Conservation (phyloP, 1,140 invertebrate species). For the Periplaneta americana region DNA sequence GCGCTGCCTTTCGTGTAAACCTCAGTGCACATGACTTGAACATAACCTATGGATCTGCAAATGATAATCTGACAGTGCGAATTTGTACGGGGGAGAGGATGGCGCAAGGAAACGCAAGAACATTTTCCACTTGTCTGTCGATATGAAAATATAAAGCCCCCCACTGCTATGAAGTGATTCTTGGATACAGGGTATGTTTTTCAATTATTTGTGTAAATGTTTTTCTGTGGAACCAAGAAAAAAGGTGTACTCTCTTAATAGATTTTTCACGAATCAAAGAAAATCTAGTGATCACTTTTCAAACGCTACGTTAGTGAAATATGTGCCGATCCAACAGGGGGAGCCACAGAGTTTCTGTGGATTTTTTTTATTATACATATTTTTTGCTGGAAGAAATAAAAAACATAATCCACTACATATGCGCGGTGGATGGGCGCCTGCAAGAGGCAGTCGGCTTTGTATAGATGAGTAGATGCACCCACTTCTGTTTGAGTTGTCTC, state of each 20-base stretch:
- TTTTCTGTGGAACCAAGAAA: slow-evolving; percentile 36
- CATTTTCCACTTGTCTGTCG: slow-evolving; percentile 11
- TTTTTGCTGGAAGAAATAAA: not conserved
- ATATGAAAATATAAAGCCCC: slow-evolving; percentile 12
- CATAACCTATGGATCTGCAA: slow-evolving; percentile 12
- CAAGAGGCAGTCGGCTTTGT: not conserved
- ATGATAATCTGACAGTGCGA: slow-evolving; percentile 15
- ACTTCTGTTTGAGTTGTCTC: not conserved
- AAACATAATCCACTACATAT: not conserved
- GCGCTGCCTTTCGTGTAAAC: slow-evolving; percentile 19
- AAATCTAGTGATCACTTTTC: slow-evolving; percentile 15
- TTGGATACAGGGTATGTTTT: slow-evolving; percentile 67
- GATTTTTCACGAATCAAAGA: slow-evolving; percentile 15
- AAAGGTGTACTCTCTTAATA: slow-evolving; percentile 17
- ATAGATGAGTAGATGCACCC: not conserved
- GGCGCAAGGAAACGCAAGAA: slow-evolving; percentile 1
- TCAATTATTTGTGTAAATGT: slow-evolving; percentile 61
- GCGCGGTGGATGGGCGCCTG: not conserved
- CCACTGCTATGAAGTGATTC: slow-evolving; percentile 48
- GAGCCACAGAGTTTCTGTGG: slow-evolving; percentile 5
- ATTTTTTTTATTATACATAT: not conserved
- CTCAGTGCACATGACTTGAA: slow-evolving; percentile 13
- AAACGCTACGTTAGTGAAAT: slow-evolving; percentile 13
- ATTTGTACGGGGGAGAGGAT: slow-evolving; percentile 21
- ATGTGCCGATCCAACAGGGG: slow-evolving; percentile 7